Evolutionary conservation across 2,797 vertebrate species (phyloP).

Genomic region (Sus cebifrons): DNA sequence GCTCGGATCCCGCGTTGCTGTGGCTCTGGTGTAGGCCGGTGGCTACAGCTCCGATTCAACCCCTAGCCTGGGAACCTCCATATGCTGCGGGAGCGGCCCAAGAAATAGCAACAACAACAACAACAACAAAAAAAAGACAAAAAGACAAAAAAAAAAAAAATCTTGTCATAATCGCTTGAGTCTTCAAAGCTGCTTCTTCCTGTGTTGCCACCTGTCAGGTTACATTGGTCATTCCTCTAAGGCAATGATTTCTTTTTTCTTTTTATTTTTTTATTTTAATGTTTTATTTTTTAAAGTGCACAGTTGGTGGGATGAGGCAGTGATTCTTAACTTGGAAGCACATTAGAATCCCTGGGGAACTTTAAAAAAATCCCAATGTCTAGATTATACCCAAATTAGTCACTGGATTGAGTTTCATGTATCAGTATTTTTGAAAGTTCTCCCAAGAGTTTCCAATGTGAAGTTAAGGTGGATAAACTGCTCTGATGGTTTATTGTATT

Average conservation of each 20-base stretch:
- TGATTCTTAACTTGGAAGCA: constrained; percentile 53
- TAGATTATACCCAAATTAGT: not conserved
- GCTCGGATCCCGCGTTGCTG: too few species aligned
- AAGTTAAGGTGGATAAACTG: not conserved
- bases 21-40: too few species aligned
- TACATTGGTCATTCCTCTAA: constrained; percentile 37
- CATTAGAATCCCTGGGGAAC: not conserved
- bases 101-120: too few species aligned
- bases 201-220: not conserved
- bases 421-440: constrained; percentile 50
- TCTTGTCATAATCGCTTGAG: not conserved
- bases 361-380: not conserved
- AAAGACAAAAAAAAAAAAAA: too few species aligned
- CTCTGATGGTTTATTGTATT: not conserved
- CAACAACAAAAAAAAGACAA: too few species aligned
- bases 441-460: not conserved
- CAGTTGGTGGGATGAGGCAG: not conserved
- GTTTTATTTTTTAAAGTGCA: not conserved
- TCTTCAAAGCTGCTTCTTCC: not conserved
- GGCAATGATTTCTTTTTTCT: not conserved
- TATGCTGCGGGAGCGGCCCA: too few species aligned
- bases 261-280: not conserved
- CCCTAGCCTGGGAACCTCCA: too few species aligned
- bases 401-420: not conserved
- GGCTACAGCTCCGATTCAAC: too few species aligned